A percentile compares a stretch with the other conserved stretches of the same genome.
phyloP scores from a whole-genome alignment of 2,113 vertebrate species.

The Bucco capensis region DNA sequence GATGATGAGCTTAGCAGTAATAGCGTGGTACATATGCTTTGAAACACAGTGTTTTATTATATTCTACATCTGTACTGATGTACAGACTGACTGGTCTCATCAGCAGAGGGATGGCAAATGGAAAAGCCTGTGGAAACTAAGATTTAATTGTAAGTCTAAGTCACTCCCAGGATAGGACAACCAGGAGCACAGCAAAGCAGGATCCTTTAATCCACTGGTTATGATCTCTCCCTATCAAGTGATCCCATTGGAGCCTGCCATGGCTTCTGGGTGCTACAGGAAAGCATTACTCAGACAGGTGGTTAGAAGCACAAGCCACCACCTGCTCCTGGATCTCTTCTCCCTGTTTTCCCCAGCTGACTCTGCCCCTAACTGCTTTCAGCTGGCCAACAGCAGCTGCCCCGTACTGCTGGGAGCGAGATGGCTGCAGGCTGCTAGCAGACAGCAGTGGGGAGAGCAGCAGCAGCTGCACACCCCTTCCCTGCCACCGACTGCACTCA shows the following conservation, averaged over 20 bases:
- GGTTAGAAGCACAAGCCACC: neutral
- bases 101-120: neutral
- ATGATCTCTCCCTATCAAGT: rapidly evolving
- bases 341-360: neutral
- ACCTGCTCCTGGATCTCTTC: conserved; percentile 50
- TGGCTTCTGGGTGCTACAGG: neutral
- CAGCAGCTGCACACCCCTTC: neutral
- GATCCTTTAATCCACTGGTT: neutral
- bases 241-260: neutral
- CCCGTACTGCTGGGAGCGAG: neutral
- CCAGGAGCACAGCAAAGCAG: neutral
- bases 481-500: rapidly evolving
- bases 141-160: neutral
- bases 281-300: neutral
- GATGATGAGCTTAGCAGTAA: conserved; percentile 4
- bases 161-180: neutral
- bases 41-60: neutral
- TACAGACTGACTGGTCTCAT: neutral
- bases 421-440: neutral
- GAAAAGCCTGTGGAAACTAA: neutral
- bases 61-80: neutral
- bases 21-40: neutral
- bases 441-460: neutral
- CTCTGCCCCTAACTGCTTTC: conserved; percentile 17
- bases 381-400: conserved; percentile 37